Conservation (phyloP, 1,140 invertebrate species). For the Dendroctonus ponderosae region DNA sequence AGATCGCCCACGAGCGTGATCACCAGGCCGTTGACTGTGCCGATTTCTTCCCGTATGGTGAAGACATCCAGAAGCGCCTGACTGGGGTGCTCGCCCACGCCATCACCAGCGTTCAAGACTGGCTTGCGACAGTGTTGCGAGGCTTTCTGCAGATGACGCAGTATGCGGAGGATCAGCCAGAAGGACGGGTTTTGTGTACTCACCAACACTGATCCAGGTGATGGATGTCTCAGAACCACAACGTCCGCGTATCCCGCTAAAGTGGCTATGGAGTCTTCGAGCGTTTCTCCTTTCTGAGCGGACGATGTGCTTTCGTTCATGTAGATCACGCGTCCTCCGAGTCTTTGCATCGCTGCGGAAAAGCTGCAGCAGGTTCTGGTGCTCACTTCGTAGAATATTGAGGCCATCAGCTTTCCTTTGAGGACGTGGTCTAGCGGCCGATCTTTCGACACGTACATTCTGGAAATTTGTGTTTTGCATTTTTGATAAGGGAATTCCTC, state of each 20-base stretch:
- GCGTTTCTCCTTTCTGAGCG: slow-evolving; percentile 92
- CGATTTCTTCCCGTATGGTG: slow-evolving; percentile 97
- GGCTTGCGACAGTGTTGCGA: slow-evolving; percentile 81
- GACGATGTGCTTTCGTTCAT: slow-evolving; percentile 90
- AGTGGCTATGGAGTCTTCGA: slow-evolving; percentile 84
- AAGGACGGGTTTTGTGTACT: slow-evolving; percentile 46
- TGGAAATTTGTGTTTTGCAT: no score
- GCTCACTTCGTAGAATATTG: slow-evolving; percentile 96
- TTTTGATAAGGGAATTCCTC: no score
- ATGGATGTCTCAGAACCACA: slow-evolving; percentile 90
- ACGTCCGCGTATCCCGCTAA: slow-evolving; percentile 90
- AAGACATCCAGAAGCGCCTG: slow-evolving; percentile 97
- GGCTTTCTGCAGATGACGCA: slow-evolving; percentile 62
- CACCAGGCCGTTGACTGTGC: slow-evolving; percentile 94
- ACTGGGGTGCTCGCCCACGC: slow-evolving; percentile 96
- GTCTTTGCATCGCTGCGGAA: slow-evolving; percentile 89
- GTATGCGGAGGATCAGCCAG: no score
- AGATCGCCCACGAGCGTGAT: slow-evolving; percentile 95
- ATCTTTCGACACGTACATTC: slow-evolving; percentile 76
- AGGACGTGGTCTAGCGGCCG: slow-evolving; percentile 81
- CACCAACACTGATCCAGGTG: slow-evolving; percentile 87
- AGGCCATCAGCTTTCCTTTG: slow-evolving; percentile 92
- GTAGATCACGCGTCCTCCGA: slow-evolving; percentile 88
- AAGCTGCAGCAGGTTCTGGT: slow-evolving; percentile 97
- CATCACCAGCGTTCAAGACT: slow-evolving; percentile 97